These are phyloP conservation scores for Cerceris rybyensis DNA, from an alignment of 2,888 invertebrate species.

Conservation along the genomic window DNA sequence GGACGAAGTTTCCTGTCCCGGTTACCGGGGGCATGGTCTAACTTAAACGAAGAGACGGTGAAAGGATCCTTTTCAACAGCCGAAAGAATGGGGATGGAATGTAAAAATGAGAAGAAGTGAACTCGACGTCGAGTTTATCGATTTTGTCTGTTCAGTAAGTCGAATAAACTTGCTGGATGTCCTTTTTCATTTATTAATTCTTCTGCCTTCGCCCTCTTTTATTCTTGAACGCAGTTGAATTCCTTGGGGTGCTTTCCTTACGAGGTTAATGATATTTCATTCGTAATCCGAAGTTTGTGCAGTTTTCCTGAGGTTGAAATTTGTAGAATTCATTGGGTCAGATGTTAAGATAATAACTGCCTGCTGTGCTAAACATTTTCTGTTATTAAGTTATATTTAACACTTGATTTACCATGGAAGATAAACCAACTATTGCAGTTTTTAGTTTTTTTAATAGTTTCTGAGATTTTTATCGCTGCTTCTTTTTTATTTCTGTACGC, in stretches of 20 bases:
- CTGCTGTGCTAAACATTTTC: no score
- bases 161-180: constrained; percentile 14
- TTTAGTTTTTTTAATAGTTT: no score
- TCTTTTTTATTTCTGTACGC: no score
- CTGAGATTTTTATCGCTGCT: no score
- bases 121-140: constrained; percentile 20
- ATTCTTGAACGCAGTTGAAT: background rate
- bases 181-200: constrained; percentile 33
- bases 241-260: background rate
- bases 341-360: no score
- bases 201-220: background rate
- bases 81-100: constrained; percentile 1
- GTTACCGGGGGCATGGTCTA: constrained; percentile 18
- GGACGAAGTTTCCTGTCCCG: constrained; percentile 40
- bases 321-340: no score
- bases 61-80: constrained; percentile 7
- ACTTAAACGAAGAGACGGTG: constrained; percentile 20
- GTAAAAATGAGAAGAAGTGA: constrained; percentile 4
- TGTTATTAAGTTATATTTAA: no score
- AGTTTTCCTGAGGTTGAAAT: no score
- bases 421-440: no score
- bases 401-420: no score
- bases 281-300: background rate
- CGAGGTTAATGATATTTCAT: background rate
- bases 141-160: constrained; percentile 24